Conservation (phyloP, 2,113 vertebrate species). For the Labeo rohita region DNA sequence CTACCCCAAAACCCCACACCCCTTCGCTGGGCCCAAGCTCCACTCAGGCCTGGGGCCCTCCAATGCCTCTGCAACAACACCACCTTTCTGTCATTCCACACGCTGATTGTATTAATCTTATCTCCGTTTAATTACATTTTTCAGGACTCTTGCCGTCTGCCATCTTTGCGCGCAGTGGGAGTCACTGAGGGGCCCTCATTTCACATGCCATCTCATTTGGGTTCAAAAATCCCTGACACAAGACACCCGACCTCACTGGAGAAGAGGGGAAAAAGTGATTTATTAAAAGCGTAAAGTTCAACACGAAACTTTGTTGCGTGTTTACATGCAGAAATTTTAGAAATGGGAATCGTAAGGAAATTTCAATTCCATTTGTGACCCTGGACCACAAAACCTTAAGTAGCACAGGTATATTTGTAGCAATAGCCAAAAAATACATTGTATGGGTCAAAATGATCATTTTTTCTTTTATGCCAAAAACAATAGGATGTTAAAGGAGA, state of each 20-base stretch:
- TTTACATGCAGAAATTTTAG: not conserved
- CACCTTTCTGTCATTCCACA: constrained; percentile 80
- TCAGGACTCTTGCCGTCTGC: constrained; percentile 79
- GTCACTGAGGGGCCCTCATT: constrained; percentile 75
- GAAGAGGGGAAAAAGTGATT: not conserved
- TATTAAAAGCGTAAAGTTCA: not conserved
- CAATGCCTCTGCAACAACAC: constrained; percentile 75
- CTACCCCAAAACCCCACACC: constrained; percentile 38
- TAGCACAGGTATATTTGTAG: no score
- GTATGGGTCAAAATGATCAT: no score
- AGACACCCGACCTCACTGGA: constrained; percentile 46
- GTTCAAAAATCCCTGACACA: constrained; percentile 74
- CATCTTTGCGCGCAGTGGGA: constrained; percentile 79
- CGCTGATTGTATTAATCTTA: constrained; percentile 81
- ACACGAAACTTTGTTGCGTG: not conserved
- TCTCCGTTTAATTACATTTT: constrained; percentile 84
- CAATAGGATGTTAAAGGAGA: no score
- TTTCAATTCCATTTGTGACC: no score
- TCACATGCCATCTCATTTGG: constrained; percentile 76
- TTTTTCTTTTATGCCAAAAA: no score
- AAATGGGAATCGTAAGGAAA: not conserved
- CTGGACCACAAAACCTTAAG: no score
- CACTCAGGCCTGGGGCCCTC: constrained; percentile 55
- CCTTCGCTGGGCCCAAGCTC: constrained; percentile 46
- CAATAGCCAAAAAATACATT: no score